Evolutionary conservation across 37 sponge, comb jelly and placozoan species (phyloP).

Genomic region (Dysidea cf. avara): DNA sequence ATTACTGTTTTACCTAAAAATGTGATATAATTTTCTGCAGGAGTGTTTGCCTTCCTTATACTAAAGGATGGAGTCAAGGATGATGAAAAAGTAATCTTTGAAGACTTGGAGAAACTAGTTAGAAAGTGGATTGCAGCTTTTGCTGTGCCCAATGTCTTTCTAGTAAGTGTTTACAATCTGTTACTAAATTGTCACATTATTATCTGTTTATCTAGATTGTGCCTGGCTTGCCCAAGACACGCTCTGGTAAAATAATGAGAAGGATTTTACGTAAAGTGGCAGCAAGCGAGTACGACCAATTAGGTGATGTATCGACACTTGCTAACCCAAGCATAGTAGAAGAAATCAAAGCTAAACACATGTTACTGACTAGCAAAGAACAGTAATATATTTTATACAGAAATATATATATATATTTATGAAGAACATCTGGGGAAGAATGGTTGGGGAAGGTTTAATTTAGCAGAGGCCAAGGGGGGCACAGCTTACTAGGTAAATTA

Average conservation of each 20-base stretch:
- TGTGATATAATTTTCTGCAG: neutral
- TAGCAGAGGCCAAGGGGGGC: too few species aligned
- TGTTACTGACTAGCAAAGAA: neutral
- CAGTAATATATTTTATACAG: too few species aligned
- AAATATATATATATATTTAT: too few species aligned
- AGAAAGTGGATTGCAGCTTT: slow-evolving; percentile 79
- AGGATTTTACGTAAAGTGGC: slow-evolving; percentile 91
- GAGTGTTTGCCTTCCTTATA: slow-evolving; percentile 77
- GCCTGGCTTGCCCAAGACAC: slow-evolving; percentile 98
- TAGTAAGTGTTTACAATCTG: too few species aligned
- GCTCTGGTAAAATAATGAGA: slow-evolving; percentile 99
- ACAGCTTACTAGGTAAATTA: too few species aligned
- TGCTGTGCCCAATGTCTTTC: slow-evolving; percentile 81
- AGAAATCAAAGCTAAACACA: slow-evolving; percentile 38
- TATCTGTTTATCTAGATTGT: slow-evolving; percentile 49
- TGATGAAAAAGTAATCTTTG: slow-evolving; percentile 33
- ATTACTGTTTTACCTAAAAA: neutral
- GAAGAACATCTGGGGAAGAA: too few species aligned
- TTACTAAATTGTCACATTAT: neutral
- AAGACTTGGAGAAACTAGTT: slow-evolving; percentile 49
- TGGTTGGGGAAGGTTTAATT: too few species aligned
- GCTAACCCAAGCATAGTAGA: slow-evolving; percentile 89
- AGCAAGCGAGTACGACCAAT: slow-evolving; percentile 44
- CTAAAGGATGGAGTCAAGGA: slow-evolving; percentile 74
- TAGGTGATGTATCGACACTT: slow-evolving; percentile 93